These are phyloP conservation scores for Salvator merianae DNA, from an alignment of 2,113 vertebrate species.

Conservation along the genomic window DNA sequence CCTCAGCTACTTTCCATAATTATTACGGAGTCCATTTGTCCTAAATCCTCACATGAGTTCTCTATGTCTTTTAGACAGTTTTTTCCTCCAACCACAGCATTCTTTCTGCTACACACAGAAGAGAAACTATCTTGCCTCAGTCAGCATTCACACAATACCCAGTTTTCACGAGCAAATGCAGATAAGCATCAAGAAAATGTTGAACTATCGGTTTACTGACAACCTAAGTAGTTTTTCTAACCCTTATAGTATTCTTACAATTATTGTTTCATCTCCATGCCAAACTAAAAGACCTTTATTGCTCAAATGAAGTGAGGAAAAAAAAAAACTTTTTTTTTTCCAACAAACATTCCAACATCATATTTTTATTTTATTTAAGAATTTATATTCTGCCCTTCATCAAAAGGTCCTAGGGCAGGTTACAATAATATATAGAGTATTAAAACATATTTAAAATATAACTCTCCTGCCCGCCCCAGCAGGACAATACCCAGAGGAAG, in stretches of 20 bases:
- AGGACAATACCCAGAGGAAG: no score
- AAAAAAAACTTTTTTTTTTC: no score
- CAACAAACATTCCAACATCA: no score
- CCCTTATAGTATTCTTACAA: no score
- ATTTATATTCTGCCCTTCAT: no score
- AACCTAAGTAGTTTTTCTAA: constrained; percentile 27
- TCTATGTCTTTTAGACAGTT: constrained; percentile 50
- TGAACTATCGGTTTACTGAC: constrained; percentile 59
- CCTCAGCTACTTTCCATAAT: constrained; percentile 55
- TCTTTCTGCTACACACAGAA: constrained; percentile 58
- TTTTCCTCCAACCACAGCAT: constrained; percentile 23
- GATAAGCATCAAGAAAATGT: neutral
- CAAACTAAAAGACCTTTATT: no score
- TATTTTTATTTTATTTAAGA: neutral
- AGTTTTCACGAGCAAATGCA: constrained; percentile 42
- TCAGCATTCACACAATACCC: constrained; percentile 42
- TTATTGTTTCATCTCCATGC: no score
- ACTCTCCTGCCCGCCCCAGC: no score
- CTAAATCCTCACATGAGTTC: constrained; percentile 52
- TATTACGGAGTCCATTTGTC: constrained; percentile 52
- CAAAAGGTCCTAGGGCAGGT: no score
- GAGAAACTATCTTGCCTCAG: constrained; percentile 25
- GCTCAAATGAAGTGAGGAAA: no score
- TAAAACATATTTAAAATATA: no score
- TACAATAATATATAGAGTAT: no score